These are phyloP conservation scores for Lasioglossum leucozonium DNA, from an alignment of 2,888 invertebrate genomes.

Conservation along the genomic window DNA sequence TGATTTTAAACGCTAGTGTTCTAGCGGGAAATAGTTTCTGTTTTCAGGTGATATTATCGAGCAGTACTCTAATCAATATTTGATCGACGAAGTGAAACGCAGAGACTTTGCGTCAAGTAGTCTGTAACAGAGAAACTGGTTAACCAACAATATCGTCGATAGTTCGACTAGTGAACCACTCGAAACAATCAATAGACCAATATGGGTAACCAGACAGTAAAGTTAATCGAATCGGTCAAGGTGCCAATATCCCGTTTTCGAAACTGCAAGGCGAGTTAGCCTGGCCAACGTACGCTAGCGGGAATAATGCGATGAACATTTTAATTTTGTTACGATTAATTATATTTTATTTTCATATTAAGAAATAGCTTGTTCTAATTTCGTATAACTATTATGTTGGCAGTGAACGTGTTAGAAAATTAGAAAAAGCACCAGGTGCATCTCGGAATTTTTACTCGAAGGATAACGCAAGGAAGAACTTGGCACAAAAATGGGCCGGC, in stretches of 20 bases:
- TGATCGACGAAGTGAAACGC: background rate
- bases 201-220: conserved; percentile 47
- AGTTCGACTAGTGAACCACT: conserved; percentile 32
- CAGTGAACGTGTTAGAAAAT: no score
- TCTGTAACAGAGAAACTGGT: conserved; percentile 31
- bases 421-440: no score
- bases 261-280: conserved; percentile 5
- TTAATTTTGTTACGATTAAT: background rate
- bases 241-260: conserved; percentile 31
- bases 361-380: no score
- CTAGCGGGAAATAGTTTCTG: background rate
- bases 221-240: conserved; percentile 54
- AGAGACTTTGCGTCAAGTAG: background rate
- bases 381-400: no score
- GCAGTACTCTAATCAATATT: background rate
- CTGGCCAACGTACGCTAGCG: background rate
- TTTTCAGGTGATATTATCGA: background rate
- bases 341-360: no score
- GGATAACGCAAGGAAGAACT: background rate
- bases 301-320: no score
- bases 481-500: background rate
- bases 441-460: background rate
- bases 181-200: conserved; percentile 55
- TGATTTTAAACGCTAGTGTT: background rate
- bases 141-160: conserved; percentile 39